Evolutionary conservation across 2,888 invertebrate genomes (phyloP).

Genomic region (Strigamia transsilvanica): DNA sequence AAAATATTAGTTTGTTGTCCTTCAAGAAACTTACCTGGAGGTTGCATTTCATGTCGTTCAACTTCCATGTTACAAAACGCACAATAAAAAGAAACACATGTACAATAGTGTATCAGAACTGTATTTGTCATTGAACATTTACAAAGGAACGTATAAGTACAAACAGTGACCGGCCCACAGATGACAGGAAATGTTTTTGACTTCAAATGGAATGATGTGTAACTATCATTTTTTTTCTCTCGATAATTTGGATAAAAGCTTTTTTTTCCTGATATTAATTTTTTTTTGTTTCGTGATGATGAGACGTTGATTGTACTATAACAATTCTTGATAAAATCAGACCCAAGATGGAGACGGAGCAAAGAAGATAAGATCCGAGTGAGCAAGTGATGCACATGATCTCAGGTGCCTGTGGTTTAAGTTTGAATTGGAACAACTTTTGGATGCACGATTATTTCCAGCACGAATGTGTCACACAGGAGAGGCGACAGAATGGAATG

Average conservation of each 20-base stretch:
- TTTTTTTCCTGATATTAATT: constrained; percentile 5
- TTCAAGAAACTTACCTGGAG: too few relatives aligned
- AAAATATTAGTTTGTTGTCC: too few relatives aligned
- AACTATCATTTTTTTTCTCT: not conserved
- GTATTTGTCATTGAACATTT: constrained; percentile 49
- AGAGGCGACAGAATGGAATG: constrained; percentile 48
- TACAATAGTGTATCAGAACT: constrained; percentile 49
- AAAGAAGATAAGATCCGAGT: constrained; percentile 48
- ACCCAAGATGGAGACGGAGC: constrained; percentile 49
- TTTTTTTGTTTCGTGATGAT: constrained; percentile 22
- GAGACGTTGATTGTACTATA: constrained; percentile 45
- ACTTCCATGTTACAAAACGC: not conserved
- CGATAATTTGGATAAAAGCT: constrained; percentile 3
- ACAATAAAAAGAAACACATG: not conserved
- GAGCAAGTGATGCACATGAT: constrained; percentile 49
- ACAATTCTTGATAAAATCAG: constrained; percentile 46
- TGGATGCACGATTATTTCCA: constrained; percentile 28
- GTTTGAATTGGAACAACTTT: constrained; percentile 11
- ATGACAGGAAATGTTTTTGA: constrained; percentile 13
- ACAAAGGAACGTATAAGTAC: constrained; percentile 49
- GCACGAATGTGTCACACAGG: constrained; percentile 43
- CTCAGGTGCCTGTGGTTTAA: constrained; percentile 41
- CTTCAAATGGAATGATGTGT: constrained; percentile 40
- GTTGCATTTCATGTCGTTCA: too few relatives aligned
- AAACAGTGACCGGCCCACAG: constrained; percentile 48